Base-by-base conservation (phyloP, 1,140 invertebrate species). In the Marisa cornuarietis region DNA sequence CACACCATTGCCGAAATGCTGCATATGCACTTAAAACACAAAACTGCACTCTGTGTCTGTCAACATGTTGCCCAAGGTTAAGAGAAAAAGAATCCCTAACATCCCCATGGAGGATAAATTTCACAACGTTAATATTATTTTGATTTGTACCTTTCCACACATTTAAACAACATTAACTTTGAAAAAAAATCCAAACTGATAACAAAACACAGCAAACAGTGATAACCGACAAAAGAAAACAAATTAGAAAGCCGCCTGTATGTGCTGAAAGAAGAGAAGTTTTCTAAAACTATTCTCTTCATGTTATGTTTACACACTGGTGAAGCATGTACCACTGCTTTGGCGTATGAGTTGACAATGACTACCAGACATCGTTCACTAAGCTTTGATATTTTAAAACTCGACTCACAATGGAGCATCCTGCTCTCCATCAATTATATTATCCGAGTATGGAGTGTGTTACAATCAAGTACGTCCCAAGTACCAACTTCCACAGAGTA, bases 61-160 rank as follows among this genome's bases (percentile, higher is more conserved):
- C 52, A 76, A 80, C 75, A 80, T 71, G 63, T 61, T 79, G 42
- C 58, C 63, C 26, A 76, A 58, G 62, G 16, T 11, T 18, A 58
- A 58, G 54, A 58, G 54, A 58, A 11, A 77, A 68, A 77, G 54
- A 73, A 54, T 22, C 65, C 76, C 76, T 51, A 76, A 76, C 54
- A 76, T 76, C 58, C 79, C 74, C 66, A 24, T 24, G 68, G 76
- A 65, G 74, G 24, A 76, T 63, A 79, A 77, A 80, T 51, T 76
- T 69, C 79, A 80, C 74, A 77, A 80, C 74, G 65, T 78, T 78
- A 76, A 80, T 76, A 75, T 76, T 76, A 75, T 76, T 75, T 76
- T 80, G 73, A 80, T 76, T 80, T 71, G 58, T 80, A 76, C 51
- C 73, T 80, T 80, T 76, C 68, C 79, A 80, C 79, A 76, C 79